Base-by-base conservation (phyloP, 2,888 invertebrate genomes). In the Agrilus cyanescens region DNA sequence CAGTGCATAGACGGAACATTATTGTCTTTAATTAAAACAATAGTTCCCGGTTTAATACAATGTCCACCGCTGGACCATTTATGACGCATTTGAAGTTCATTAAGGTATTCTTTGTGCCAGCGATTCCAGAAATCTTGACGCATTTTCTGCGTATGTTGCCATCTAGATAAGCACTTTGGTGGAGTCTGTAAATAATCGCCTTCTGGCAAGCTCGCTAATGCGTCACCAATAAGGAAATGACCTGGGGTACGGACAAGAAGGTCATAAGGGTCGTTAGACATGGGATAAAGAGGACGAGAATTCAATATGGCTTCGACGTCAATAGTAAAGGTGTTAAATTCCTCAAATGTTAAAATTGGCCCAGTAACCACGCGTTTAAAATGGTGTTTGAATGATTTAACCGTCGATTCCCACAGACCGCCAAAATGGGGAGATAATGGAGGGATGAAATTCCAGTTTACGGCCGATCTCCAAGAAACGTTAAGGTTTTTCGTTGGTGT, bases 121-220 rank as follows among this genome's bases (percentile, higher is more conserved):
- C 25, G 34, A 33, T 37, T 51, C 50, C 49, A 50, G 38, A 50
- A 50, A n/a, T 33, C 33, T 16, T 49, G 43, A 8, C 40, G 38
- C 12, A 40, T 20, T 32, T 31, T 30, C 31, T 39, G 39, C 5
- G 20, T 32, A 32, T 39, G 32, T 39, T 39, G 32, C 39, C 39
- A 39, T 38, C 32, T 38, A 4, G 20, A 14, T 15, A 46, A 32
- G 14, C 13, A 12, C n/a, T 34, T 34, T 14, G 30, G 15, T 30
- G 35, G 20, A 18, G 15, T 13, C 10, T 5, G 25, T 37, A 33
- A 30, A n/a, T 41, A 18, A n/a, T 43, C 30, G 5, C 32, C 12
- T 25, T 45, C 45, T 5, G 46, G 39, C 4, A 40, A 12, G 5
- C 40, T 33, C 18, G 40, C 20, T 8, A 48, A 13, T 4, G 36